phyloP scores from a whole-genome alignment of 2,113 vertebrate genomes.

The Rhabdornis inornatus region DNA sequence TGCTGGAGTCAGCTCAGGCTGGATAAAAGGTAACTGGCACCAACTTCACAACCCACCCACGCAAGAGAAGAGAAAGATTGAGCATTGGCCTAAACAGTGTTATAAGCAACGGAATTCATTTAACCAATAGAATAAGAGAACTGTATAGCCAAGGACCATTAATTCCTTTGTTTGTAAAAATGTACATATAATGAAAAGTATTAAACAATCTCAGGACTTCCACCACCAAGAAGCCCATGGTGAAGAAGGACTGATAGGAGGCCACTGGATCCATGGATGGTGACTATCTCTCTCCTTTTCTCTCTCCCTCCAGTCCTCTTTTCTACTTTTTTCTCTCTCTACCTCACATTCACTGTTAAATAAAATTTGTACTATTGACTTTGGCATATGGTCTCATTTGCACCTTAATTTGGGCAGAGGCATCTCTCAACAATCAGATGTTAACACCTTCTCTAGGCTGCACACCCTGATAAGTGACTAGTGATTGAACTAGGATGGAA shows the following conservation, averaged over 20 bases:
- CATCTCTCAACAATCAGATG: neutral
- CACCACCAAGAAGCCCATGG: neutral
- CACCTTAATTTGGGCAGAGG: neutral
- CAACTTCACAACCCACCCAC: too few relatives aligned
- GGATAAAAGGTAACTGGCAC: neutral
- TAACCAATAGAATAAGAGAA: neutral
- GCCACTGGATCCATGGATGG: neutral
- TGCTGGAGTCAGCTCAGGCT: neutral
- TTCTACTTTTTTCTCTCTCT: neutral
- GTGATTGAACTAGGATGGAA: rapidly evolving
- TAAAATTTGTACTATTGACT: neutral
- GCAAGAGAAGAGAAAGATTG: neutral
- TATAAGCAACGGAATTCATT: neutral
- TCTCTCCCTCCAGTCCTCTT: neutral
- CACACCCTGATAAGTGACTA: neutral
- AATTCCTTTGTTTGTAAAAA: neutral
- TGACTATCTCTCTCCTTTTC: too few relatives aligned
- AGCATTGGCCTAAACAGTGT: neutral
- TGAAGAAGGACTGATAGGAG: neutral
- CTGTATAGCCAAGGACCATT: neutral
- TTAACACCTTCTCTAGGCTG: neutral
- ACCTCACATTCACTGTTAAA: neutral
- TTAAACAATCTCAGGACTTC: neutral
- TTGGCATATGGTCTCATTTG: neutral
- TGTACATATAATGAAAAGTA: neutral